Conservation (phyloP, 2,113 vertebrate genomes). For the Osmerus eperlanus region DNA sequence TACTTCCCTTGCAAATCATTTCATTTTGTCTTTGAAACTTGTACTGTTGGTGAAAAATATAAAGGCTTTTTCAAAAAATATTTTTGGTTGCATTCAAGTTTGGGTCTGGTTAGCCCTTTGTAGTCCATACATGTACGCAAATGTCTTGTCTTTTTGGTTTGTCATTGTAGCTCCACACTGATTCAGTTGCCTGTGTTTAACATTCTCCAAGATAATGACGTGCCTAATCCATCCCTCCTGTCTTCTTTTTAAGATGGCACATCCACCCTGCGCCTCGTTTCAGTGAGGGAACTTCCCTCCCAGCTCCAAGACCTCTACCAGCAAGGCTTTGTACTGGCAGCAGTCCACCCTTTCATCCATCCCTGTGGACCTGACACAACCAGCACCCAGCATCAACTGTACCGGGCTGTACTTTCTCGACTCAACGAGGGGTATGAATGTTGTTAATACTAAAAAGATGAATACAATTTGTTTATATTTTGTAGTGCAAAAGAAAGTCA, state of each 20-base stretch:
- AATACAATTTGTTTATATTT: neutral
- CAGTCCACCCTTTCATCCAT: conserved; percentile 92
- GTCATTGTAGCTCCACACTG: no score
- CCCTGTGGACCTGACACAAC: conserved; percentile 79
- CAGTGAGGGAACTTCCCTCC: conserved; percentile 84
- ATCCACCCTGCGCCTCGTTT: conserved; percentile 85
- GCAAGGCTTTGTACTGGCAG: conserved; percentile 86
- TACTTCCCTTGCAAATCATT: no score
- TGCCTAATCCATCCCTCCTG: neutral
- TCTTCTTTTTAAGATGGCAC: conserved; percentile 72
- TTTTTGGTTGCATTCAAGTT: no score
- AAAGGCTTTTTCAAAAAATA: no score
- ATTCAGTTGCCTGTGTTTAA: no score
- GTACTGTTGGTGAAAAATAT: no score
- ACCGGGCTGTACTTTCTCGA: conserved; percentile 90
- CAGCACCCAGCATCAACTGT: conserved; percentile 86
- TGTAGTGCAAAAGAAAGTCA: neutral
- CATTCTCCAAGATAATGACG: no score
- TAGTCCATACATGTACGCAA: no score
- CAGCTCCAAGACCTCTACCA: conserved; percentile 94
- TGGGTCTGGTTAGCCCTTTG: no score
- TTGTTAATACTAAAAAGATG: neutral
- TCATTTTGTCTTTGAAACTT: no score
- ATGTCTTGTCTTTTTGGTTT: no score
- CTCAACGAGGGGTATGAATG: conserved; percentile 84